Percentiles rank a stretch among this genome's conserved stretches.
These are phyloP conservation scores for Mechanitis messenoides DNA, from an alignment of 2,888 invertebrate species.

Conservation along the genomic window DNA sequence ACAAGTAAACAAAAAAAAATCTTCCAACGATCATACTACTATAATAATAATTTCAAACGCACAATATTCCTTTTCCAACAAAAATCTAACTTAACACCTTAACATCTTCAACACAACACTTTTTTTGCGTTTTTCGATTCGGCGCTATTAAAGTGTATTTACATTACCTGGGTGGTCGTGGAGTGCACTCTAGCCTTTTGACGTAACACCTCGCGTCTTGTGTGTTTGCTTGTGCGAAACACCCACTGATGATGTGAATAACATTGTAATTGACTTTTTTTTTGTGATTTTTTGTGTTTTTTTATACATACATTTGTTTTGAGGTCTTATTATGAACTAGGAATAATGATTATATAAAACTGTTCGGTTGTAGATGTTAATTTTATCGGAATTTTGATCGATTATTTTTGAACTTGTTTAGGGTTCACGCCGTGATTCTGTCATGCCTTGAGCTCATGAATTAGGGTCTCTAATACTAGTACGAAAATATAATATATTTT, in stretches of 20 bases:
- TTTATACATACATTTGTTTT: not conserved
- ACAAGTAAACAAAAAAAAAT: not conserved
- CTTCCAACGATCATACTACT: not conserved
- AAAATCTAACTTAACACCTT: conserved; percentile 6
- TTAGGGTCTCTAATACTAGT: too few species aligned
- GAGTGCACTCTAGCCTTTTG: conserved; percentile 69
- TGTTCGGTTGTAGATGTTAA: too few species aligned
- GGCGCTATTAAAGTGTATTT: conserved; percentile 38
- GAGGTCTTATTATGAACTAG: too few species aligned
- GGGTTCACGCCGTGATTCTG: too few species aligned
- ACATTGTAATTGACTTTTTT: not conserved
- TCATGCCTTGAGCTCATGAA: too few species aligned
- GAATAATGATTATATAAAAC: too few species aligned
- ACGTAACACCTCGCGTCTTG: conserved; percentile 45
- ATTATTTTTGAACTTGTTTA: not conserved
- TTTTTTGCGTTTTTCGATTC: conserved; percentile 25
- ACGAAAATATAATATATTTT: too few species aligned
- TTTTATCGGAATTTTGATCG: too few species aligned
- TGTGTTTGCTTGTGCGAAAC: conserved; percentile 23
- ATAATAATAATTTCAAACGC: not conserved
- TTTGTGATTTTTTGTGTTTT: not conserved
- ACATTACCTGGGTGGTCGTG: conserved; percentile 75
- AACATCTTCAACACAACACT: conserved; percentile 10
- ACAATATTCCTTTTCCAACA: too few species aligned
- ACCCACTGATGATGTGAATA: not conserved